Base-by-base conservation (phyloP, 2,797 vertebrate genomes). In the Natrix natrix region DNA sequence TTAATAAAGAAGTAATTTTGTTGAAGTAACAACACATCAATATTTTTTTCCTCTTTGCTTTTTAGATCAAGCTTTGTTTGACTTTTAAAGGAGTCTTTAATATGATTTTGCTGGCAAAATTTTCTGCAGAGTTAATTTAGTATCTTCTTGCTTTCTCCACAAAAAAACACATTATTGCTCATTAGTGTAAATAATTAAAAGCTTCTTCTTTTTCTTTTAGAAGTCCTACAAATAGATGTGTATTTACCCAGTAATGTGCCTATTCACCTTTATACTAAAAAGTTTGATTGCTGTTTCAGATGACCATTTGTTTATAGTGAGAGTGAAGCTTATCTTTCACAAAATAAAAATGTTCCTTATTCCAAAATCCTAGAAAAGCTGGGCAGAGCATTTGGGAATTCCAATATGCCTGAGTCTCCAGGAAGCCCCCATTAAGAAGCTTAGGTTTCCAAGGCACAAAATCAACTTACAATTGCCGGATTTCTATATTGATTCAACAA, bases 151-250 rank as follows among this genome's bases (percentile, higher is more conserved):
- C 28, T 52, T 88, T 93, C 86, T 88, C 52, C 86, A 88, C 7
- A 63, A 24, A 60, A 14, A 91, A 61, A 95, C 4, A 89, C 91
- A 43, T 93, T 95, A 91, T 94, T 95, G 88, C 90, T 92, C 94
- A 95, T 95, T 95, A 93, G 24, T 17, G 0, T 96, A 95, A 95
- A 95, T 96, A 96, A 95, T 96, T 96, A 93, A 95, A 93, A 95
- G 93, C 66, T 91, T 22, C 69, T 94, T 93, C 88, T 95, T 96
- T 93, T 94, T 59, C 94, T 91, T 54, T 59, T 56, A 91, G 90
- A 95, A 95, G 92, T 90, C 37, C 86, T 60, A 74, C 24, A 0
- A 0, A 92, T 96, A 69, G 54, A 10, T 95, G 94, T 91, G 63
- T 91, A 22, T 0, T 91, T 93, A 66, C 91, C 78, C 87, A 86